A percentile compares a stretch with the other conserved stretches of the same genome.
Evolutionary conservation across 2,113 vertebrate species (phyloP).

Genomic region (Xiphophorus couchianus): DNA sequence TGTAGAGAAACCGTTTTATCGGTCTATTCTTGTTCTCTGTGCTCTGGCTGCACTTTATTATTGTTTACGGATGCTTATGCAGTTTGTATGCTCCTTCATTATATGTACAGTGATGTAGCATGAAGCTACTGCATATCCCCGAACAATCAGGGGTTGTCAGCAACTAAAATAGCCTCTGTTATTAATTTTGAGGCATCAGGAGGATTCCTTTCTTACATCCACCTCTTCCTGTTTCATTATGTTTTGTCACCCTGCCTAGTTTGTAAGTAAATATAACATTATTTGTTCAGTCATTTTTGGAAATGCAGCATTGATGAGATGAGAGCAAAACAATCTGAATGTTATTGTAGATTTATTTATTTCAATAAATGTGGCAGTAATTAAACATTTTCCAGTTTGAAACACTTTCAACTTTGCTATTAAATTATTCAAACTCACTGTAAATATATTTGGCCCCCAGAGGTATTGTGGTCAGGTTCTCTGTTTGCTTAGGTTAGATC

Average conservation of each 20-base stretch:
- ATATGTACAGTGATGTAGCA: neutral
- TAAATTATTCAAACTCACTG: neutral
- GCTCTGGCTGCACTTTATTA: neutral
- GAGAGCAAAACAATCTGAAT: neutral
- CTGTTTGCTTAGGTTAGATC: too few relatives aligned
- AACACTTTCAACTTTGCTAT: neutral
- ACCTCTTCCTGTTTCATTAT: slow-evolving; percentile 12
- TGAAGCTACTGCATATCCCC: slow-evolving; percentile 32
- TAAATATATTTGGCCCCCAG: neutral
- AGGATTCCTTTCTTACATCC: slow-evolving; percentile 23
- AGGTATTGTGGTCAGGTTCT: too few relatives aligned
- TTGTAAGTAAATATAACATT: neutral
- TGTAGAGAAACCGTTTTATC: neutral
- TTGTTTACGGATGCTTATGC: too few relatives aligned
- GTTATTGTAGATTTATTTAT: neutral
- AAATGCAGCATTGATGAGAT: neutral
- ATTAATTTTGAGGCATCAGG: slow-evolving; percentile 35
- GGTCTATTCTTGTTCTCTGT: neutral
- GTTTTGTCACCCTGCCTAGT: neutral
- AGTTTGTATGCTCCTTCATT: neutral
- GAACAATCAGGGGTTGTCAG: slow-evolving; percentile 37
- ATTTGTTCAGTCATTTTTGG: neutral
- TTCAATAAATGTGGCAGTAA: neutral
- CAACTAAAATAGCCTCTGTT: slow-evolving; percentile 22
- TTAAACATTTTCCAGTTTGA: neutral